Evolutionary conservation across 2,888 invertebrate genomes (phyloP).

Genomic region (Cryptocheilus praepositus): DNA sequence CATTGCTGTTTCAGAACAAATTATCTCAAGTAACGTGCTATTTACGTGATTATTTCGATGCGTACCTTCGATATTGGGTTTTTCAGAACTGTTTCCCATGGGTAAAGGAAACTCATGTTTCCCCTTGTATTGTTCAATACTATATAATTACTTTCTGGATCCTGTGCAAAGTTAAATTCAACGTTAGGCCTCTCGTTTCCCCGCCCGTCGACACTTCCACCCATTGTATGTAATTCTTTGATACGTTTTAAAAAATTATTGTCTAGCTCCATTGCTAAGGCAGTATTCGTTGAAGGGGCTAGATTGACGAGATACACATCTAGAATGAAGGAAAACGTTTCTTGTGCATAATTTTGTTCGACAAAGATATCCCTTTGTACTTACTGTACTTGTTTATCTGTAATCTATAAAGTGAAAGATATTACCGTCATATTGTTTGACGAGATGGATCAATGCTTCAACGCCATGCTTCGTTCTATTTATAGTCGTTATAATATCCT

Average conservation of each 20-base stretch:
- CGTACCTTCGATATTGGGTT: slow-evolving; percentile 59
- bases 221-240: slow-evolving; percentile 69
- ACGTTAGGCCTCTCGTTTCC: slow-evolving; percentile 72
- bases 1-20: slow-evolving; percentile 63
- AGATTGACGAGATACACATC: slow-evolving; percentile 56
- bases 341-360: too few species aligned
- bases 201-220: slow-evolving; percentile 64
- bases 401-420: neutral
- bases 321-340: neutral
- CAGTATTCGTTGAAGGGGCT: slow-evolving; percentile 78
- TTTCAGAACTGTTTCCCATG: slow-evolving; percentile 75
- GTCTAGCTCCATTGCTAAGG: slow-evolving; percentile 75
- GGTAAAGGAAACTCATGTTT: slow-evolving; percentile 72
- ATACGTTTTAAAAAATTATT: slow-evolving; percentile 62
- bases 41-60: neutral
- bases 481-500: slow-evolving; percentile 62
- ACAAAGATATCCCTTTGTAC: too few species aligned
- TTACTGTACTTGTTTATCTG: too few species aligned
- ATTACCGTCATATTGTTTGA: slow-evolving; percentile 64
- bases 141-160: slow-evolving; percentile 79
- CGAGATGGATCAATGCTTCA: slow-evolving; percentile 72
- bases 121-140: slow-evolving; percentile 72
- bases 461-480: slow-evolving; percentile 73
- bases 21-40: slow-evolving; percentile 15
- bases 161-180: slow-evolving; percentile 79